phyloP scores from a whole-genome alignment of 2,888 invertebrate species.

The Pinctada fucata region DNA sequence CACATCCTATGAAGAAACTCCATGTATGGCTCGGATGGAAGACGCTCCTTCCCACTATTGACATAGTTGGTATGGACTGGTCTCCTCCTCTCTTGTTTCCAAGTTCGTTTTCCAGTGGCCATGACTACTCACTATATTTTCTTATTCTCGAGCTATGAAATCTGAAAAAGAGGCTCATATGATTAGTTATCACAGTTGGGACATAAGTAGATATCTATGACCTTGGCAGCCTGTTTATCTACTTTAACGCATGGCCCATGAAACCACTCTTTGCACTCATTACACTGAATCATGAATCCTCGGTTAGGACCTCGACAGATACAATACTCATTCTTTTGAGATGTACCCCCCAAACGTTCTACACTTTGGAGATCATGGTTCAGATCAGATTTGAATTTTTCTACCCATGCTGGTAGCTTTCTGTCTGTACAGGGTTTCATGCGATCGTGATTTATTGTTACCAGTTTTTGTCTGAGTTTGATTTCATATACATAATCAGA shows the following conservation, averaged over 20 bases:
- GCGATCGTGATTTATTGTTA: no score
- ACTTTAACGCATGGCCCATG: background rate
- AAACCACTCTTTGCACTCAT: background rate
- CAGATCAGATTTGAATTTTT: no score
- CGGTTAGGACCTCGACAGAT: background rate
- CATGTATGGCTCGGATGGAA: no score
- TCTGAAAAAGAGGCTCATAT: background rate
- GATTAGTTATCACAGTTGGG: background rate
- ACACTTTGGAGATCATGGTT: no score
- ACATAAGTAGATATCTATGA: background rate
- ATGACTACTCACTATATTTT: no score
- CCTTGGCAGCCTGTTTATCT: background rate
- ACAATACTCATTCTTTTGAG: no score
- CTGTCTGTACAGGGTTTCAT: no score
- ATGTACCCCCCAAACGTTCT: no score
- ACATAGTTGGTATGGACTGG: background rate
- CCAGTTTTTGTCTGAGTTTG: no score
- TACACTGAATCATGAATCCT: background rate
- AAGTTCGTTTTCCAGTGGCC: background rate
- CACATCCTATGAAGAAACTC: background rate
- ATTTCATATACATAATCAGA: no score
- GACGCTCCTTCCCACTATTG: background rate
- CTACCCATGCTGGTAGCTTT: no score
- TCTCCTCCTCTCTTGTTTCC: background rate
- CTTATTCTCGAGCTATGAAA: no score